Conservation (phyloP, 37 sponge, comb jelly and placozoan species). For the Spongilla lacustris region DNA sequence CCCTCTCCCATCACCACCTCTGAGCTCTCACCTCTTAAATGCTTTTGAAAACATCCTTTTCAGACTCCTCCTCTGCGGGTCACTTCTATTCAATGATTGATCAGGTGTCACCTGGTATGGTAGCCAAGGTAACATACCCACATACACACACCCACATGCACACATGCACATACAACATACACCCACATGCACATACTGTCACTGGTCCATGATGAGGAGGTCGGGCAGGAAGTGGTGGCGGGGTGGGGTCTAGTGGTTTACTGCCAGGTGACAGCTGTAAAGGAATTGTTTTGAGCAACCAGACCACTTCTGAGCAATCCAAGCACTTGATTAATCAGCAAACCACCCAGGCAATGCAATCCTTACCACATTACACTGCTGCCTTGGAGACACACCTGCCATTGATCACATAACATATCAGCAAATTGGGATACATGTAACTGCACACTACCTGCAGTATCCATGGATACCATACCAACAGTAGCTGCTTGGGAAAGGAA, state of each 20-base stretch:
- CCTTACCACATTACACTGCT: not conserved
- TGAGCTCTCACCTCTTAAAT: not conserved
- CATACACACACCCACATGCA: constrained; percentile 10
- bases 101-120: not conserved
- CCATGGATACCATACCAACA: not conserved
- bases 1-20: too few species aligned
- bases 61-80: not conserved
- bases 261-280: not conserved
- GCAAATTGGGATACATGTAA: not conserved
- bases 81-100: not conserved
- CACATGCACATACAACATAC: constrained; percentile 18
- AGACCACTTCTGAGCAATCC: not conserved
- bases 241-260: not conserved
- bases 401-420: not conserved
- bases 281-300: not conserved
- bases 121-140: not conserved
- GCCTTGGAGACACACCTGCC: not conserved
- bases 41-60: not conserved
- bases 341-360: not conserved
- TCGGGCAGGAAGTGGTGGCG: constrained; percentile 1
- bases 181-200: constrained; percentile 10
- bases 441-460: not conserved
- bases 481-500: not conserved
- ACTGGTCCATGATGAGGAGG: not conserved
- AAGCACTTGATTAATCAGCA: not conserved